Base-by-base conservation (phyloP, 2,113 vertebrate species). In the Callocephalon fimbriatum region DNA sequence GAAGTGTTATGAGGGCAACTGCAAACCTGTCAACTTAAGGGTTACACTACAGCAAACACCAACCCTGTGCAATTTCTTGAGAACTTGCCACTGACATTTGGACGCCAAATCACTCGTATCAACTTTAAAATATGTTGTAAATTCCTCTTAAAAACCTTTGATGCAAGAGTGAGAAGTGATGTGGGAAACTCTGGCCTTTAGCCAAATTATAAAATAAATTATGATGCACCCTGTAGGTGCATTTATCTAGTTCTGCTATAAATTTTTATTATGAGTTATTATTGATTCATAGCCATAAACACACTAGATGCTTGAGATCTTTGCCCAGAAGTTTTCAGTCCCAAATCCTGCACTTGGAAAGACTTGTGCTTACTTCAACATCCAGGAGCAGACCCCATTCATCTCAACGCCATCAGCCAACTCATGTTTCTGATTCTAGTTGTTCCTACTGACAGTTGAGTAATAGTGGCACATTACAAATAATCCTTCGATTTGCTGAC, bases 201-300 rank as follows among this genome's bases (percentile, higher is more conserved):
- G 61, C 47, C 79, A 89, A 94, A 89, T 91, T 74, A 63, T 44
- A 59, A 81, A 86, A 86, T 42, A 89, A 91, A 89, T 88, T 86
- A 74, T 65, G 90, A 71, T 68, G 88, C 68, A 42, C 90, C 29
- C 63, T n/a, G 23, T 51, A 80, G 42, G 23, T 88, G 88, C 59
- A 84, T 93, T 93, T 77, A 76, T 95, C 59, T 56, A 77, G n/a
- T 80, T 76, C 75, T 70, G 47, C 51, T 72, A 59, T 92, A 71
- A 65, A 37, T 71, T 92, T 91, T 71, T 84, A 47, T 80, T 92
- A 80, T 38, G 61, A 80, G 61, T 67, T 88, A 66, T 86, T 79
- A 77, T 65, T 95, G 79, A 91, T 84, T 92, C 91, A 62, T 51
- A 92, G 75, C 79, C 67, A 86, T 78, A 91, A 96, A 92, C 70